Conservation (phyloP, 2,888 invertebrate genomes). For the Salticus scenicus region DNA sequence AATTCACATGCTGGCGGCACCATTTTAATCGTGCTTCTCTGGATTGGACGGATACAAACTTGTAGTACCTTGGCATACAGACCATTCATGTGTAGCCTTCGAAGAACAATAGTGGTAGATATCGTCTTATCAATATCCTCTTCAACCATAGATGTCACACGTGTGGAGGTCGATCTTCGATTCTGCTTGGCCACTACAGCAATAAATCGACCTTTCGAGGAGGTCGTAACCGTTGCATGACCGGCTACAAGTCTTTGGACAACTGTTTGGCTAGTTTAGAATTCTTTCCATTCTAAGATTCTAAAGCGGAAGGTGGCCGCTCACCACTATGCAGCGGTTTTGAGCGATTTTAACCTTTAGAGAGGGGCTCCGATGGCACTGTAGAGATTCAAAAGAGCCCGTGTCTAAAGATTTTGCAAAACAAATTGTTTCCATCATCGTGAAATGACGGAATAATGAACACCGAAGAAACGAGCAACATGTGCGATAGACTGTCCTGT, state of each 20-base stretch:
- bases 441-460: constrained; percentile 18
- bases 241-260: background rate
- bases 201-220: background rate
- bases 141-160: background rate
- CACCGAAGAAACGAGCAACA: background rate
- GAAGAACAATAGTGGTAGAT: constrained; percentile 13
- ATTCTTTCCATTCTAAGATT: background rate
- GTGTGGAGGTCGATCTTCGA: constrained; percentile 21
- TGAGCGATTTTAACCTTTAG: no score
- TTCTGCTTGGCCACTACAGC: constrained; percentile 21
- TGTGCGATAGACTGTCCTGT: constrained; percentile 4
- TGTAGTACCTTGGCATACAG: constrained; percentile 3
- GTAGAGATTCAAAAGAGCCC: no score
- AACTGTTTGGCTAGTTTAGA: background rate
- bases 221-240: background rate
- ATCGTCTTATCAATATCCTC: constrained; percentile 12
- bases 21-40: no score
- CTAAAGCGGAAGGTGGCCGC: no score
- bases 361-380: no score
- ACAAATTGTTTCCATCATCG: constrained; percentile 1
- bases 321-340: no score
- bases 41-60: constrained; percentile 13
- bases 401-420: no score
- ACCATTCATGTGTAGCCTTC: constrained; percentile 25
- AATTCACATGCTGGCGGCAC: no score